Percentiles rank a stretch among this genome's conserved stretches.
These are phyloP conservation scores for Colaptes auratus DNA, from an alignment of 2,113 vertebrate genomes.

Conservation along the genomic window DNA sequence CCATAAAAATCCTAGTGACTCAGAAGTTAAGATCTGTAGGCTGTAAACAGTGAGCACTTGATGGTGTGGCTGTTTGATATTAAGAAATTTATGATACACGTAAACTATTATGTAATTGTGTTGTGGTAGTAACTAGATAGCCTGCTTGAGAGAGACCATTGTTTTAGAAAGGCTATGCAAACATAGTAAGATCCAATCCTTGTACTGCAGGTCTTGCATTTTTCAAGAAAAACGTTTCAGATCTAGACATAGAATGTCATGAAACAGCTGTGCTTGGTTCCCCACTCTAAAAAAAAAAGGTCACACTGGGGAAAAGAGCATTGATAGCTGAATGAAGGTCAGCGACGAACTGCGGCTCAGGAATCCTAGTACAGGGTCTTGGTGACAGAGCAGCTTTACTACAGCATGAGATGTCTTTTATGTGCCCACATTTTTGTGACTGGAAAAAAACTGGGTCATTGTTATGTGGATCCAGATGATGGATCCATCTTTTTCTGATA, in stretches of 20 bases:
- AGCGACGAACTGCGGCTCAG: not conserved
- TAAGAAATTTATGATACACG: not conserved
- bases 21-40: not conserved
- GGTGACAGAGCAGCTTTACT: not conserved
- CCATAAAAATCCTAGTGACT: not conserved
- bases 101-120: not conserved
- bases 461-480: not conserved
- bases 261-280: not conserved
- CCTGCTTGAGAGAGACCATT: not conserved
- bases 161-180: not conserved
- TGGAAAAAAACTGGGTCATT: not conserved
- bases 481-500: not conserved
- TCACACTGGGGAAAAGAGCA: not conserved
- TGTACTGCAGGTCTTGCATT: not conserved
- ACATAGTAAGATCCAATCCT: not conserved
- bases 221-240: not conserved
- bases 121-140: not conserved
- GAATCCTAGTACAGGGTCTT: not conserved
- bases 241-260: not conserved
- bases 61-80: not conserved
- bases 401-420: not conserved
- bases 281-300: not conserved
- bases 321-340: not conserved
- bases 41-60: not conserved
- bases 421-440: not conserved